Evolutionary conservation across 2,113 vertebrate species (phyloP).

Genomic region (Myotis brandtii): DNA sequence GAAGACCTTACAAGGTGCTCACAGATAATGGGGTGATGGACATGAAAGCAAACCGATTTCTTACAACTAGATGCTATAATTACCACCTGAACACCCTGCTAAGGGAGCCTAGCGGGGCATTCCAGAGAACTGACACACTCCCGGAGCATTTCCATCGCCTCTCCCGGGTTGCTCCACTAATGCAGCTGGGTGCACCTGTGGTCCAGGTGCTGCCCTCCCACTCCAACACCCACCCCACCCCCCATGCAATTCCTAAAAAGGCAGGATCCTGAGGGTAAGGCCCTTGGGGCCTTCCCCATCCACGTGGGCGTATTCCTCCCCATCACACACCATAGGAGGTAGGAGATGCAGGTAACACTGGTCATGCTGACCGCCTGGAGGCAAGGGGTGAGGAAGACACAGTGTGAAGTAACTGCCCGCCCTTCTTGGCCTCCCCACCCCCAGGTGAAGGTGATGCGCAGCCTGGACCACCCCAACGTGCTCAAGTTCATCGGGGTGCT

Average conservation of each 20-base stretch:
- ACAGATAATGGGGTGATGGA: not conserved
- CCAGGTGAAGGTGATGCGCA: slow-evolving; percentile 98
- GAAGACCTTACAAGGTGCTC: not conserved
- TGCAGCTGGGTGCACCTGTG: not conserved
- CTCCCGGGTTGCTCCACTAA: not conserved
- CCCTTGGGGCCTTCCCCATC: not conserved
- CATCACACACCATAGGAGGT: not conserved
- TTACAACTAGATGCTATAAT: not conserved
- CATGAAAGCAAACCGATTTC: not conserved
- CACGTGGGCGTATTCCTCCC: not conserved
- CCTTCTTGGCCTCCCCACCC: not conserved
- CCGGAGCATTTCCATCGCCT: not conserved
- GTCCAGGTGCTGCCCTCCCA: not conserved
- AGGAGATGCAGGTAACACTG: not conserved
- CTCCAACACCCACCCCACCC: not conserved
- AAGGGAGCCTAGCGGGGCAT: not conserved
- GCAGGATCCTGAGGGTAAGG: not conserved
- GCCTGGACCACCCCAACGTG: slow-evolving; percentile 95
- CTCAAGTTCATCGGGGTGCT: slow-evolving; percentile 97
- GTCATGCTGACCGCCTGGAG: not conserved
- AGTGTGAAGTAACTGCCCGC: not conserved
- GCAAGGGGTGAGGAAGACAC: not conserved
- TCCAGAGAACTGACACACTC: not conserved
- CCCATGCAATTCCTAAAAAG: not conserved
- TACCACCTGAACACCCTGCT: not conserved